Percentiles rank a stretch among this genome's conserved stretches.
Evolutionary conservation across 2,888 invertebrate species (phyloP).

Genomic region (Drosophila neonasuta): DNA sequence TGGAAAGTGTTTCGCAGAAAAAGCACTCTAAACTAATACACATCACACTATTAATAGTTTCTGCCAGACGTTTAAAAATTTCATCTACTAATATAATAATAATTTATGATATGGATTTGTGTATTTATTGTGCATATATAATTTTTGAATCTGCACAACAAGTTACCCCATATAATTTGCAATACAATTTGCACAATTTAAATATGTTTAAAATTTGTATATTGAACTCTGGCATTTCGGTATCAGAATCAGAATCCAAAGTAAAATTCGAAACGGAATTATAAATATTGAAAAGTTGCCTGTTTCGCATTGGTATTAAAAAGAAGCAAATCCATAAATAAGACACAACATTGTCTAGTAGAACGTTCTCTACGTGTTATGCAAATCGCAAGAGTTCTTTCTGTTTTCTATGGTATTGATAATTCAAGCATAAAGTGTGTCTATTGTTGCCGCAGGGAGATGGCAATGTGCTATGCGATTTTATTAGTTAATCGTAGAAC

Average conservation of each 20-base stretch:
- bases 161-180: conserved; percentile 43
- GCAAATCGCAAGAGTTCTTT: conserved; percentile 52
- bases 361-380: conserved; percentile 63
- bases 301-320: conserved; percentile 38
- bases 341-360: conserved; percentile 35
- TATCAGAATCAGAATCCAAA: conserved; percentile 11
- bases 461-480: conserved; percentile 6
- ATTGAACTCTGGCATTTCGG: conserved; percentile 73
- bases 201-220: conserved; percentile 27
- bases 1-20: background rate
- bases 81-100: conserved; percentile 12
- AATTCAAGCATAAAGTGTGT: conserved; percentile 30
- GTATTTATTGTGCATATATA: conserved; percentile 14
- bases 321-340: conserved; percentile 66
- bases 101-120: conserved; percentile 20
- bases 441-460: background rate
- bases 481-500: conserved; percentile 5
- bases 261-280: conserved; percentile 9
- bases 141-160: conserved; percentile 45
- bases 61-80: conserved; percentile 2
- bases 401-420: conserved; percentile 50
- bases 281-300: conserved; percentile 48
- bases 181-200: conserved; percentile 16
- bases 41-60: background rate
- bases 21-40: conserved; percentile 4